A percentile compares a stretch with the other conserved stretches of the same genome.
Evolutionary conservation across 2,888 invertebrate species (phyloP).

Genomic region (Caenorhabditis zanzibari): DNA sequence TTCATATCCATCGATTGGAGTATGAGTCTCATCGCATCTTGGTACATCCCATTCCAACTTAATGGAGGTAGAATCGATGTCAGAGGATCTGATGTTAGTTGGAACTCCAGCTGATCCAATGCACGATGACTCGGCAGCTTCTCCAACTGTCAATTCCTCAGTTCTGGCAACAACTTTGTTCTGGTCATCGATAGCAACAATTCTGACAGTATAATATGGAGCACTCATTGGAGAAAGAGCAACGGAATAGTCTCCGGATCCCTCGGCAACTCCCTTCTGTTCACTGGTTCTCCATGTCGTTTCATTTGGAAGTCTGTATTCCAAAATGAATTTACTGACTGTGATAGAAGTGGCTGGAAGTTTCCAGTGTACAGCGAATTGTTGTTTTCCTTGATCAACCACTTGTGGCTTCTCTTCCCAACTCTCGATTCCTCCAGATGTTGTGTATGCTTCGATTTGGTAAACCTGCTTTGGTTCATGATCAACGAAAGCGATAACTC

Average conservation of each 20-base stretch:
- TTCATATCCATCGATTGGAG: slow-evolving; percentile 83
- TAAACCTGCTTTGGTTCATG: slow-evolving; percentile 82
- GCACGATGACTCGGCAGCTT: slow-evolving; percentile 76
- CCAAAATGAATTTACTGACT: slow-evolving; percentile 79
- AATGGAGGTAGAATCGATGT: slow-evolving; percentile 59
- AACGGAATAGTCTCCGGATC: slow-evolving; percentile 73
- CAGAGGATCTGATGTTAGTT: slow-evolving; percentile 66
- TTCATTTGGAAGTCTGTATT: slow-evolving; percentile 82
- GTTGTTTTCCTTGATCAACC: slow-evolving; percentile 71
- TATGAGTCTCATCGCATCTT: slow-evolving; percentile 79
- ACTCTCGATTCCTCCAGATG: slow-evolving; percentile 69
- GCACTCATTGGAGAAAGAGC: slow-evolving; percentile 72
- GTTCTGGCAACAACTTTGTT: slow-evolving; percentile 78
- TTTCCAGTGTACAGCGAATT: slow-evolving; percentile 81
- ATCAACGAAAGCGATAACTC: slow-evolving; percentile 83
- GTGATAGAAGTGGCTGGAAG: slow-evolving; percentile 67
- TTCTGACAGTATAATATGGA: slow-evolving; percentile 78
- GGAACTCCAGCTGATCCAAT: slow-evolving; percentile 78
- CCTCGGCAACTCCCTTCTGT: slow-evolving; percentile 71
- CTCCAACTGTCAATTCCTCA: slow-evolving; percentile 80
- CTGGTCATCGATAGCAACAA: slow-evolving; percentile 73
- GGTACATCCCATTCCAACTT: slow-evolving; percentile 75
- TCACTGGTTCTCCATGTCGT: slow-evolving; percentile 75
- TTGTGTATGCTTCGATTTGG: slow-evolving; percentile 73
- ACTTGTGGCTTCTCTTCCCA: slow-evolving; percentile 76